Evolutionary conservation across 1,140 invertebrate genomes (phyloP).

Genomic region (Neotoxoptera formosana): DNA sequence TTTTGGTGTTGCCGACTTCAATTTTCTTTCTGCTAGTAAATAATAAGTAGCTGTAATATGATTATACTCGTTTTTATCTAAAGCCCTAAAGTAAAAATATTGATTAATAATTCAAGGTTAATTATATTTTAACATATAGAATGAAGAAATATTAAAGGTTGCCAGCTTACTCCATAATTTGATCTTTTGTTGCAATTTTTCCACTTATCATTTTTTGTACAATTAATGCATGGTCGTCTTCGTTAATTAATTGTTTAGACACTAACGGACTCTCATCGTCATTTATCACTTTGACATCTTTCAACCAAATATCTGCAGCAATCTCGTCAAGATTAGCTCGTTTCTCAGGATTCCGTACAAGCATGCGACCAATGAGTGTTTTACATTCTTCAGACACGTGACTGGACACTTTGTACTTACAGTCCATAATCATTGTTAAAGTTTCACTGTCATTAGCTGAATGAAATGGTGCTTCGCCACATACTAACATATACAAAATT

Average conservation of each 20-base stretch:
- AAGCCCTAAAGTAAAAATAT: slow-evolving; percentile 71
- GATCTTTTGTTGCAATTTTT: slow-evolving; percentile 91
- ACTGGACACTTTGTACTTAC: slow-evolving; percentile 92
- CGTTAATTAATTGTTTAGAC: slow-evolving; percentile 82
- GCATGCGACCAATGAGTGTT: slow-evolving; percentile 90
- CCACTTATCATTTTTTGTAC: slow-evolving; percentile 97
- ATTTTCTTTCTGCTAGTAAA: slow-evolving; percentile 91
- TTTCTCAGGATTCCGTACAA: slow-evolving; percentile 90
- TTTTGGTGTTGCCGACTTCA: slow-evolving; percentile 77
- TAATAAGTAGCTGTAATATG: slow-evolving; percentile 99
- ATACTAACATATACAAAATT: slow-evolving; percentile 98
- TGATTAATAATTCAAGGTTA: neutral
- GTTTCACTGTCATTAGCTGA: slow-evolving; percentile 99
- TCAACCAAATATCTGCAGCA: slow-evolving; percentile 86
- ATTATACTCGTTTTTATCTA: slow-evolving; percentile 97
- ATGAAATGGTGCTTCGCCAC: slow-evolving; percentile 96
- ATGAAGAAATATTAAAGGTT: neutral
- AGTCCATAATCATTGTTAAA: slow-evolving; percentile 99
- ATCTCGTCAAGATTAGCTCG: slow-evolving; percentile 90
- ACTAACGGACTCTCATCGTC: slow-evolving; percentile 76
- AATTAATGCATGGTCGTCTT: slow-evolving; percentile 91
- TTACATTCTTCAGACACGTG: slow-evolving; percentile 89
- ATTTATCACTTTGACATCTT: slow-evolving; percentile 65
- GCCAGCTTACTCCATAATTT: slow-evolving; percentile 82
- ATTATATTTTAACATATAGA: neutral